These are phyloP conservation scores for Rhyzopertha dominica DNA, from an alignment of 1,140 invertebrate genomes.

Conservation along the genomic window DNA sequence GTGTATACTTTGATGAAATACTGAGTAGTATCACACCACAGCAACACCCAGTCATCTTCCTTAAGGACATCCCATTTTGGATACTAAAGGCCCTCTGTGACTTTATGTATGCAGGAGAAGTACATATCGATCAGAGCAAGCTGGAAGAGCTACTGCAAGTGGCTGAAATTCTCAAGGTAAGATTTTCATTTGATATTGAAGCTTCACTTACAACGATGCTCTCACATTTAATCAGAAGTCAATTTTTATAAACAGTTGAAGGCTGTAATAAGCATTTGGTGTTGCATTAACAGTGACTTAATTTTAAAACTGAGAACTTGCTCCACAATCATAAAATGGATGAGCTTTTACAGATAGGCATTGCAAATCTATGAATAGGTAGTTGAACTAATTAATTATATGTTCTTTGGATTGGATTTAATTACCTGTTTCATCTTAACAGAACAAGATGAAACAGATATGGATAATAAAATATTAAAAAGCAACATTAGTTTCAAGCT, in stretches of 20 bases:
- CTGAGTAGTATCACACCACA: slow-evolving; percentile 55
- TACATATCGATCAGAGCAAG: slow-evolving; percentile 47
- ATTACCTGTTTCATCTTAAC: no score
- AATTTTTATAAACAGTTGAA: not conserved
- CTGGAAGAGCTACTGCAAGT: slow-evolving; percentile 44
- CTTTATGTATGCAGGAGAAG: slow-evolving; percentile 57
- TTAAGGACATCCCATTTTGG: slow-evolving; percentile 57
- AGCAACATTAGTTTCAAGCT: no score
- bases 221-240: not conserved
- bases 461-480: no score
- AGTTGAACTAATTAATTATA: no score
- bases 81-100: slow-evolving; percentile 50
- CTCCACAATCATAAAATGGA: not conserved
- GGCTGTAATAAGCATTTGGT: not conserved
- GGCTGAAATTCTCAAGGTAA: slow-evolving; percentile 47
- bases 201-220: slow-evolving; percentile 1
- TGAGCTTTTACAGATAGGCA: not conserved
- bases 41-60: slow-evolving; percentile 60
- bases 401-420: no score
- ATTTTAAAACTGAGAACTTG: not conserved
- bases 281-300: not conserved
- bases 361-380: no score
- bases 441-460: no score
- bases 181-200: slow-evolving; percentile 2
- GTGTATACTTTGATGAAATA: slow-evolving; percentile 59